Evolutionary conservation across 2,888 invertebrate genomes (phyloP), one percentile per base, ranked within the genome.

Genomic region (Eulithis prunata): DNA sequence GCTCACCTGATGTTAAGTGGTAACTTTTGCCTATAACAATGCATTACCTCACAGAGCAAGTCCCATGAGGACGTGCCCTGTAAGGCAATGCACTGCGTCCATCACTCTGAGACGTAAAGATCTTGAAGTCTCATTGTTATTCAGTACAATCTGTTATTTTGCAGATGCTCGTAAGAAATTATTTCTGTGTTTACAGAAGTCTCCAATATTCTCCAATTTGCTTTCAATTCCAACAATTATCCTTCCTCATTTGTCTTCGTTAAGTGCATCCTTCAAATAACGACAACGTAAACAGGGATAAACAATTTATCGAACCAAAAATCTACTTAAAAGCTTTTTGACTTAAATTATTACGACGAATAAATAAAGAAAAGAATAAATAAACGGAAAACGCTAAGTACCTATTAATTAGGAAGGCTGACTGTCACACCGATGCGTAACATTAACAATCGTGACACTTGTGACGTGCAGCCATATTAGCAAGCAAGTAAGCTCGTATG

Each of bases 261-360:
- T 75, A 74, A 77, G 75, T 73, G 76, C 77, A 77, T 71, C 70
- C 71, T 72, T 70, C 57, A 66, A 66, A 66, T 66, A 62, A 66
- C 57, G 70, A 72, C 70, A 78, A 74, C 62, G 69, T 77, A 82
- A 82, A 81, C 78, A 81, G 68, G 70, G 72, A 75, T 77, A 77
- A 76, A 84, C 85, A 85, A 84, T 86, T 86, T 84, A 87, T 85
- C 68, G 70, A 77, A 76, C 78, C 66, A 67, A 77, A 71, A 83
- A 82, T 81, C 76, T 75, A 75, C 76, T 78, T 86, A 83, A 85
- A 86, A 85, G 87, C 86, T 87, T 85, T 68, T 83, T 77, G 80
- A 81, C 83, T 83, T 78, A 79, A 83, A 83, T 82, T 82, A 82
- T 83, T 80, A 64, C 67, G 77, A 78, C 76, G 78, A 81, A 81